These are phyloP conservation scores for Corythornis leucogaster DNA, from an alignment of 2,797 vertebrate species.

Conservation along the genomic window DNA sequence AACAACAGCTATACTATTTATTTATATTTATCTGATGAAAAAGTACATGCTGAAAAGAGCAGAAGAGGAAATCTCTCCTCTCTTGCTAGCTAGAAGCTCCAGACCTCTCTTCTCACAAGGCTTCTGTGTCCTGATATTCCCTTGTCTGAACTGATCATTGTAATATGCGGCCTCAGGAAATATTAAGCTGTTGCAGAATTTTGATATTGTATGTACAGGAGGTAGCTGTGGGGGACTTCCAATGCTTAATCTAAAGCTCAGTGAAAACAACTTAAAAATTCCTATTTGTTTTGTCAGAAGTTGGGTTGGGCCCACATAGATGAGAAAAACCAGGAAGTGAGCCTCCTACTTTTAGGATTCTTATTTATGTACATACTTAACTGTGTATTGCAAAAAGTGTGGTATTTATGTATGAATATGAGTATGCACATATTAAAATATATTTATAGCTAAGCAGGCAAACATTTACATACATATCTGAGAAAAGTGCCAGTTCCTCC, in stretches of 20 bases:
- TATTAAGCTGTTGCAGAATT: not conserved
- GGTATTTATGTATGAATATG: not conserved
- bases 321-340: not conserved
- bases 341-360: not conserved
- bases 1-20: slow-evolving; percentile 55
- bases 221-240: not conserved
- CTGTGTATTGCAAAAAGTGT: not conserved
- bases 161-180: not conserved
- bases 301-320: not conserved
- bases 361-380: not conserved
- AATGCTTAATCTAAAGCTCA: not conserved
- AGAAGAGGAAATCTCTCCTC: not conserved
- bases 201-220: not conserved
- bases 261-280: not conserved
- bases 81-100: not conserved
- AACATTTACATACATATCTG: not conserved
- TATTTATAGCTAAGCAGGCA: not conserved
- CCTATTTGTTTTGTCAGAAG: not conserved
- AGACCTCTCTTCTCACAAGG: not conserved
- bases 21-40: slow-evolving; percentile 60
- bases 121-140: slow-evolving; percentile 41
- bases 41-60: not conserved
- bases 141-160: slow-evolving; percentile 28
- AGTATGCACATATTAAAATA: not conserved
- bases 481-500: not conserved